Conservation (phyloP, 2,888 invertebrate species). For the Portevinia maculata region DNA sequence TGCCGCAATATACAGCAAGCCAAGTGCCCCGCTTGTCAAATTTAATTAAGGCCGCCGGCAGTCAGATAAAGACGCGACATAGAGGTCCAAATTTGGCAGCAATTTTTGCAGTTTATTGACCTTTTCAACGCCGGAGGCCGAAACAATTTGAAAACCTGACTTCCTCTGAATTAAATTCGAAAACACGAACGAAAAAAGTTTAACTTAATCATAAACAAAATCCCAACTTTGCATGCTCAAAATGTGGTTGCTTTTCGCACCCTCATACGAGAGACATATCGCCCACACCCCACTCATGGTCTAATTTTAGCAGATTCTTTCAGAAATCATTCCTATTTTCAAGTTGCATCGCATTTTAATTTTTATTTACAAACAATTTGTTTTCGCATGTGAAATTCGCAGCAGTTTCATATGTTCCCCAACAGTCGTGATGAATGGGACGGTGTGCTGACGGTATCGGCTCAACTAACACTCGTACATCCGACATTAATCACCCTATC, state of each 20-base stretch:
- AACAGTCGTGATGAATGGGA: no score
- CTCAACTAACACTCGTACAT: no score
- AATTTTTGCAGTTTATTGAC: no score
- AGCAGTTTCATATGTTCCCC: background rate
- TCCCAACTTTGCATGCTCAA: conserved; percentile 8
- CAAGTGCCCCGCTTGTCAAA: conserved; percentile 12
- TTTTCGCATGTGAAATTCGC: conserved; percentile 44
- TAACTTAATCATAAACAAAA: conserved; percentile 22
- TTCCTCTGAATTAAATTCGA: background rate
- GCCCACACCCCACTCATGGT: conserved; percentile 9
- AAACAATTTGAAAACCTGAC: no score
- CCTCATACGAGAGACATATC: background rate
- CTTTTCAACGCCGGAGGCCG: no score
- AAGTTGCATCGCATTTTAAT: conserved; percentile 10
- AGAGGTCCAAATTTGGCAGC: no score
- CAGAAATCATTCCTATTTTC: conserved; percentile 30
- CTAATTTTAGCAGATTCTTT: conserved; percentile 29
- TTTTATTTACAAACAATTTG: conserved; percentile 37
- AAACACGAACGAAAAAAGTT: conserved; percentile 6
- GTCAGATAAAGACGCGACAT: no score
- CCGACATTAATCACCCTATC: conserved; percentile 49
- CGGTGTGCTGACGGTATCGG: no score
- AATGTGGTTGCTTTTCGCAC: background rate
- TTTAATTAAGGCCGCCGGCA: no score
- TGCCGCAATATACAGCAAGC: conserved; percentile 2